Conservation (phyloP, 1,140 invertebrate species). For the Berghia stephanieae region DNA sequence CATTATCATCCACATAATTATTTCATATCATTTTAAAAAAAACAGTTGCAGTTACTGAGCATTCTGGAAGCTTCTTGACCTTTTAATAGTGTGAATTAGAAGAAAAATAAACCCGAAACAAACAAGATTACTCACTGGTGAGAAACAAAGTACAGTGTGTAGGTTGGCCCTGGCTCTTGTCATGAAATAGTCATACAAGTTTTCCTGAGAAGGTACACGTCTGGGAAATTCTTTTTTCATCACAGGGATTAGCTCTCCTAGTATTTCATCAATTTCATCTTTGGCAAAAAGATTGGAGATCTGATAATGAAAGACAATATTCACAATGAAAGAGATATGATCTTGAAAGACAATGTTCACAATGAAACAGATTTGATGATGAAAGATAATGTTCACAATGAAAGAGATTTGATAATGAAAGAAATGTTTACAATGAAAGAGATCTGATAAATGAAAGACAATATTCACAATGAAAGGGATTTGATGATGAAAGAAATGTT, state of each 20-base stretch:
- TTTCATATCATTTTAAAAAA: too few relatives aligned
- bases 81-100: too few relatives aligned
- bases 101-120: background rate
- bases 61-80: too few relatives aligned
- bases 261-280: slow-evolving; percentile 94
- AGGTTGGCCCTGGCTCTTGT: slow-evolving; percentile 90
- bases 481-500: too few relatives aligned
- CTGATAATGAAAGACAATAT: slow-evolving; percentile 42
- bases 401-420: too few relatives aligned
- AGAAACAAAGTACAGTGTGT: slow-evolving; percentile 95
- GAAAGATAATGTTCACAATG: too few relatives aligned
- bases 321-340: background rate
- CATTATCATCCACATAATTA: too few relatives aligned
- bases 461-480: too few relatives aligned
- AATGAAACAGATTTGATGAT: too few relatives aligned
- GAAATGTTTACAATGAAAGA: too few relatives aligned
- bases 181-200: slow-evolving; percentile 94
- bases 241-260: slow-evolving; percentile 88
- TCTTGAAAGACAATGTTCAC: background rate
- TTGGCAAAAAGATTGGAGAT: slow-evolving; percentile 94
- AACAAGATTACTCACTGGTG: slow-evolving; percentile 83
- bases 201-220: slow-evolving; percentile 85
- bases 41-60: too few relatives aligned
- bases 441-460: too few relatives aligned
- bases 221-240: slow-evolving; percentile 95